Conservation (phyloP, 2,888 invertebrate genomes). For the Balanococcus diminutus region DNA sequence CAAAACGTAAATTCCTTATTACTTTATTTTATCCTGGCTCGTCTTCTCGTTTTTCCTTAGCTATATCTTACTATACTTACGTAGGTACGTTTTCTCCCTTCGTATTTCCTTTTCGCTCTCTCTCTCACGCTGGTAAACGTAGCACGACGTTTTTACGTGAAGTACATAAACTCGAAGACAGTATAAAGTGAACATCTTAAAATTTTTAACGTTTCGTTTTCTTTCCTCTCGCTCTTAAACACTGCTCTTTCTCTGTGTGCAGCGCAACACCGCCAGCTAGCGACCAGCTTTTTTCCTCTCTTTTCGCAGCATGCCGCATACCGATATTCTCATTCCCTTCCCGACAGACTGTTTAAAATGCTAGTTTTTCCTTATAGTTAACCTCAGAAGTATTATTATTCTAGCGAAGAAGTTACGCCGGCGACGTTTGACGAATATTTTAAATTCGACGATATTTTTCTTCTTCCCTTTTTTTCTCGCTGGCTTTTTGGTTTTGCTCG, state of each 20-base stretch:
- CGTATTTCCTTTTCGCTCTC: neutral
- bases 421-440: conserved; percentile 34
- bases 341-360: conserved; percentile 35
- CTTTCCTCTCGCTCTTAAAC: too few relatives aligned
- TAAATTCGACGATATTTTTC: neutral
- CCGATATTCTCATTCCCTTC: neutral
- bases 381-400: conserved; percentile 43
- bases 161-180: conserved; percentile 19
- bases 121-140: neutral
- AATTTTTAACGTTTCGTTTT: conserved; percentile 19
- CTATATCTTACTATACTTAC: too few relatives aligned
- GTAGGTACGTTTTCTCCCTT: neutral
- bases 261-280: neutral
- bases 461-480: neutral
- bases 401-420: conserved; percentile 22
- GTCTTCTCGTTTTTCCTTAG: neutral
- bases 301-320: neutral
- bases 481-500: neutral
- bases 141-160: neutral
- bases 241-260: neutral
- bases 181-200: conserved; percentile 17
- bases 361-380: conserved; percentile 26
- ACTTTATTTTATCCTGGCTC: neutral
- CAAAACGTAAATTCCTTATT: conserved; percentile 19
- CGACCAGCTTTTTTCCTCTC: neutral